Conservation (phyloP, 2,888 invertebrate genomes). For the Achlya flavicornis region DNA sequence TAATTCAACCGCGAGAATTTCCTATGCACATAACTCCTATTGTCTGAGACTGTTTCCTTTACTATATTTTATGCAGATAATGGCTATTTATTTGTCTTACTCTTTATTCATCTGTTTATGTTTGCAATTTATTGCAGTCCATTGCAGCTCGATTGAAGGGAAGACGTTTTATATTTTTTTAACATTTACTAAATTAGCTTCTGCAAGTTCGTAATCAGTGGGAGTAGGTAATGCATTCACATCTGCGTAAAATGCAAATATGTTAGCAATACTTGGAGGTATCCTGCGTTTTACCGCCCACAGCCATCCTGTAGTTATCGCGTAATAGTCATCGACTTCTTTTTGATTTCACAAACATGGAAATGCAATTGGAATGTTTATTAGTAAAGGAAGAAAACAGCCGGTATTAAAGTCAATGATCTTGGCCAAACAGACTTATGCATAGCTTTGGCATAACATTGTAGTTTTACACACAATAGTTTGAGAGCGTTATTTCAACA, state of each 20-base stretch:
- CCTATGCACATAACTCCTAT: constrained; percentile 36
- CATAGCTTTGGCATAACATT: constrained; percentile 14
- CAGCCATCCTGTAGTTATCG: constrained; percentile 48
- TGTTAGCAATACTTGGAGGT: constrained; percentile 44
- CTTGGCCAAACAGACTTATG: constrained; percentile 22
- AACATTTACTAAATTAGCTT: constrained; percentile 17
- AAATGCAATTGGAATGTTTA: constrained; percentile 46
- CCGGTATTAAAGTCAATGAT: constrained; percentile 37
- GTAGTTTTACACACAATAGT: constrained; percentile 15
- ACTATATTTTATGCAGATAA: constrained; percentile 10
- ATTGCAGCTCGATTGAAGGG: constrained; percentile 37
- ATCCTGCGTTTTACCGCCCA: constrained; percentile 49
- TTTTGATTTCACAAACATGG: constrained; percentile 54
- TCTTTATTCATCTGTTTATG: neutral
- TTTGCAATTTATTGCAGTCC: constrained; percentile 1
- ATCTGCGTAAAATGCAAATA: constrained; percentile 61
- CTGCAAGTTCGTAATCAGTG: constrained; percentile 44
- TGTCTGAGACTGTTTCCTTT: constrained; percentile 25
- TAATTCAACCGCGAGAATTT: constrained; percentile 34
- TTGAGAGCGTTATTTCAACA: constrained; percentile 47
- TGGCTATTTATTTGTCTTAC: neutral
- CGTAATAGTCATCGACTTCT: constrained; percentile 42
- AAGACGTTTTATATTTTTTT: neutral
- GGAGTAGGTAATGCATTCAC: constrained; percentile 54
- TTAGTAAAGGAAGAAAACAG: constrained; percentile 39